Base-by-base conservation (phyloP, 1,140 invertebrate species). In the Drosophila bifasciata region DNA sequence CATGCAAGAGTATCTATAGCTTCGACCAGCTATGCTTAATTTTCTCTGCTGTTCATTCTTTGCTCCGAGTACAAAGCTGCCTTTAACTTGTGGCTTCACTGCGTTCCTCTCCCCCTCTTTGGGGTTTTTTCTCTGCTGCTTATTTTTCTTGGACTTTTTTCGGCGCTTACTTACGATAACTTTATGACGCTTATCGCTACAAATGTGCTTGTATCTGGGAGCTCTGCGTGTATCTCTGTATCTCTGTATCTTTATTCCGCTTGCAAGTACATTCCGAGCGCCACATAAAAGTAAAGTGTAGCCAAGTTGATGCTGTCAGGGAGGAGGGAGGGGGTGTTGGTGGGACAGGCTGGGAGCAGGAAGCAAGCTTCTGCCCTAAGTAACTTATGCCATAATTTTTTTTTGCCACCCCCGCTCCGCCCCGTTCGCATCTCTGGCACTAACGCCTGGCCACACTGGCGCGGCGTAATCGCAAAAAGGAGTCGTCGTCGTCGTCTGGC, bases 331-430 rank as follows among this genome's bases (percentile, higher is more conserved):
- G 25, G 40, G 7, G 19, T 25, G 1, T 1, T 1, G 53, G 32
- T 19, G 25, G n/a, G 11, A 15, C 17, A 19, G 39, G 16, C 17
- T 3, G 57, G 52, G 15, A 46, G 23, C 21, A 46, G 67, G 66
- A 49, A 66, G 50, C 41, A 45, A 79, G 77, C 79, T 76, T 50
- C 74, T 56, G 53, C 79, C 52, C 79, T 88, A 88, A 88, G 83
- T 89, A 88, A 88, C 83, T 88, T 88, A 89, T 89, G 83, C 83
- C 83, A 89, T 88, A 88, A 88, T 83, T 88, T 88, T n/a, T n/a
- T n/a, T n/a, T n/a, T n/a, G n/a, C n/a, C 67, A 64, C 77, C 55
- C 57, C 55, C 64, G n/a, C n/a, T n/a, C 70, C 49, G 49, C 72
- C 72, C 69, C 56, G 51, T 52, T 63, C 73, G 39, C 21, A 32